Conservation (phyloP, 2,888 invertebrate species). For the Dynastes grantii region DNA sequence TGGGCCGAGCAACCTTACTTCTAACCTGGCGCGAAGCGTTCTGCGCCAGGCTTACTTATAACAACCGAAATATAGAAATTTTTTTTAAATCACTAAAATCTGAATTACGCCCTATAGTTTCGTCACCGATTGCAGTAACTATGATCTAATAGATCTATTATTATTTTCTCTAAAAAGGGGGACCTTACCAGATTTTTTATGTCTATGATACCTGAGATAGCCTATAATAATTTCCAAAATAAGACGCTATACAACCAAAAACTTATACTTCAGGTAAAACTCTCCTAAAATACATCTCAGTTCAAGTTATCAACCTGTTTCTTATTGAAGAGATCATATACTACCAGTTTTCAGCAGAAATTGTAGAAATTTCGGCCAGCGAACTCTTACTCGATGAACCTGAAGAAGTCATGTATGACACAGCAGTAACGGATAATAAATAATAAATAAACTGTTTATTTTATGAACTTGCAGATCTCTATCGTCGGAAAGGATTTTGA, state of each 20-base stretch:
- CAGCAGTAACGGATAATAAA: not conserved
- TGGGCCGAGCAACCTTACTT: too few species aligned
- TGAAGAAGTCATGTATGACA: slow-evolving; percentile 37
- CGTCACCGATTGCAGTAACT: too few species aligned
- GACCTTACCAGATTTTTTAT: too few species aligned
- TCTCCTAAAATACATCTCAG: slow-evolving; percentile 23
- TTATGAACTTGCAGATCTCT: slow-evolving; percentile 17
- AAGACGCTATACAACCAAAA: not conserved
- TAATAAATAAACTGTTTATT: not conserved
- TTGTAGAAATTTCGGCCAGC: slow-evolving; percentile 40
- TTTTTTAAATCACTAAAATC: too few species aligned
- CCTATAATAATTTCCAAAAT: too few species aligned
- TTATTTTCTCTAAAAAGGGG: too few species aligned
- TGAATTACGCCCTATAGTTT: too few species aligned
- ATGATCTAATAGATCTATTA: too few species aligned
- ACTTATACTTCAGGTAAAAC: slow-evolving; percentile 18
- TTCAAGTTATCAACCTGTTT: not conserved
- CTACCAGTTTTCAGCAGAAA: slow-evolving; percentile 1
- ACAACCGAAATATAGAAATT: too few species aligned
- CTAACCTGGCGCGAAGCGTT: too few species aligned
- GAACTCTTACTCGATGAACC: slow-evolving; percentile 47
- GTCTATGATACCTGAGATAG: too few species aligned
- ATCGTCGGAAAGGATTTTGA: slow-evolving; percentile 3
- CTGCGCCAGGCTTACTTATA: too few species aligned
- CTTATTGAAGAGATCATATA: slow-evolving; percentile 11